Evolutionary conservation across 2,888 invertebrate species (phyloP).

Genomic region (Zygogramma bicolorata): DNA sequence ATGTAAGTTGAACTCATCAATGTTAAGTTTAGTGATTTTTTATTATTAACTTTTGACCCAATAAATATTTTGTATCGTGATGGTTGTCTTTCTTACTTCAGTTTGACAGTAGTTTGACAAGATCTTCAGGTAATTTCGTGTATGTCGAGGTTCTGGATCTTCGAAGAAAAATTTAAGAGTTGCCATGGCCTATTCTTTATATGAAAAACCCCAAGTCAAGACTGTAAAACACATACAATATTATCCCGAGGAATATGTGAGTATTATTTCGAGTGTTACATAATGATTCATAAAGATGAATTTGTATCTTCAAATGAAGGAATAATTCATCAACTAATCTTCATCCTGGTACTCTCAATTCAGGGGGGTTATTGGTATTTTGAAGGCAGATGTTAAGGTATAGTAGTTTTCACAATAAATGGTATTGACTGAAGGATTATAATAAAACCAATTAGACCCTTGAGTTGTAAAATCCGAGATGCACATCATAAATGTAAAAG

Average conservation of each 20-base stretch:
- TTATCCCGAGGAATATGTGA: constrained; percentile 50
- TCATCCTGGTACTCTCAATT: too few relatives aligned
- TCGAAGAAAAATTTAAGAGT: constrained; percentile 34
- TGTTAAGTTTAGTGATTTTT: constrained; percentile 62
- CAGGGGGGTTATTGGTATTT: too few relatives aligned
- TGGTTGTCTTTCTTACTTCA: constrained; percentile 10
- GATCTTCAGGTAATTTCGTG: constrained; percentile 23
- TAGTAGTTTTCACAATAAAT: too few relatives aligned
- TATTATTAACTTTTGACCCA: constrained; percentile 63
- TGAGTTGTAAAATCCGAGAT: too few relatives aligned
- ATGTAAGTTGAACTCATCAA: constrained; percentile 62
- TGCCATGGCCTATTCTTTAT: constrained; percentile 34
- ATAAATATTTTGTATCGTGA: constrained; percentile 66
- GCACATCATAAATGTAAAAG: too few relatives aligned
- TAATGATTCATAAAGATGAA: too few relatives aligned
- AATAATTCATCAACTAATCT: too few relatives aligned
- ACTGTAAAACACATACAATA: constrained; percentile 23
- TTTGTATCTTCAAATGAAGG: too few relatives aligned
- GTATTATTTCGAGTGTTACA: constrained; percentile 21
- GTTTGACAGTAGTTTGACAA: constrained; percentile 34
- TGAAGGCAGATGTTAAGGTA: too few relatives aligned
- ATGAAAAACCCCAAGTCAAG: constrained; percentile 25
- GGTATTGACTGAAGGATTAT: too few relatives aligned
- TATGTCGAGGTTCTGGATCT: constrained; percentile 28
- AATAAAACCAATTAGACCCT: too few relatives aligned